Base-by-base conservation (phyloP, 2,888 invertebrate species). In the Odontomyia ornata region DNA sequence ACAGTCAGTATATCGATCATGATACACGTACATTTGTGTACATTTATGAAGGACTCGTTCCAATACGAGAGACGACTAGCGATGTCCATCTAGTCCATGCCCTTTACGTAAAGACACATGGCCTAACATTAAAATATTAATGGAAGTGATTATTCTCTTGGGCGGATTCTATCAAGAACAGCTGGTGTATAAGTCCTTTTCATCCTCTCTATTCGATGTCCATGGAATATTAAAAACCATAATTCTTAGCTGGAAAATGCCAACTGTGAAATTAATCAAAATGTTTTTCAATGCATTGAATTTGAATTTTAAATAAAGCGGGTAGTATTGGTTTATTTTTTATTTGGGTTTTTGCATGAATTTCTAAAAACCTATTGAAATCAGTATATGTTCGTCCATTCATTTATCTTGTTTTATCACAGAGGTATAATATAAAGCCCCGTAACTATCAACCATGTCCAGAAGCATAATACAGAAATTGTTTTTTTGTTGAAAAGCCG, bases 71-170 rank as follows among this genome's bases (percentile, higher is more conserved):
- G 15, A 3, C 13, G 5, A 47, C 52, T 23, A 52, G 23, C 52
- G 27, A 28, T 21, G 27, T 18, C 15, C 30, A 18, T 13, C 65
- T 18, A 67, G 72, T 28, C 36, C 28, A 30, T 21, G 71, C 57
- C 72, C 30, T 18, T 36, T 62, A 21, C 56, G 64, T 64, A 62
- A 64, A 69, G 75, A 77, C 77, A 77, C 69, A 77, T 77, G 77
- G 69, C 67, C 60, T 56, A 75, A 46, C 75, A 75, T 69, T 77
- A 77, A 77, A 77, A 75, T 75, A 77, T 77, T 77, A 77, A 77
- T 77, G 52, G 77, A 47, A 30, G 75, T 69, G 77, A 77, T 77
- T 77, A 77, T 75, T 77, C 77, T 75, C 60, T 57, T 62, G 27
- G 75, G 67, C 60, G 62, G 69, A 77, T 75, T 75, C 77, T 77